Base-by-base conservation (phyloP, 2,888 invertebrate species). In the Sinohyriopsis cumingii region DNA sequence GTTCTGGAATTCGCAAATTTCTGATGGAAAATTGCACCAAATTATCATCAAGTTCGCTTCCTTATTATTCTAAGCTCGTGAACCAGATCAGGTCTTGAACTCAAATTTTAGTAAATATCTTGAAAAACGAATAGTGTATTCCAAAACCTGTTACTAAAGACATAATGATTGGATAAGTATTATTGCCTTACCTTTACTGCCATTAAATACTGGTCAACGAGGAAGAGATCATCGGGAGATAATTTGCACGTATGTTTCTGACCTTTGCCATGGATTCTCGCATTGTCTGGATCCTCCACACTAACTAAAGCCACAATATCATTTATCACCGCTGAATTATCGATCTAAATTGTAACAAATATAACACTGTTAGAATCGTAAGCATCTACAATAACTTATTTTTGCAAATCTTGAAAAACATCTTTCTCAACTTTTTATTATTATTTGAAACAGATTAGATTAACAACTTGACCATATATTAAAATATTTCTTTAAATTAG, bases 251-350 rank as follows among this genome's bases (percentile, higher is more conserved):
- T 67, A 64, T 82, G 82, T 7, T 53, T 73, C 63, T 84, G 84
- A 56, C 60, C 33, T 24, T 59, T 22, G n/a, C 45, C 68, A 19
- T 53, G 60, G 0, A 25, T 22, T 54, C 73, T 76, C 0, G 63
- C 59, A 59, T 84, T 82, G 65, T 84, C 84, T 22, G 82, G 84
- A 64, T 84, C 84, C 9, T 25, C 62, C 15, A 82, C 78, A 6
- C 62, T 59, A 7, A 82, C 67, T 24, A 76, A 68, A 22, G 77
- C 81, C 1, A 84, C 78, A 20, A 77, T 65, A 19, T 72, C 69
- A 22, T 78, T 79, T 19, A 60, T 63, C 19, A 24, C 56, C 19
- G 82, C 81, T 54, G 66, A 69, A 56, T 69, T 76, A 55, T 76
- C 72, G 15, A 82, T 70, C 83, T 83, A 24, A 3, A 67, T 33